Conservation (phyloP, 1,140 invertebrate genomes). For the Nixonia krombeini region DNA sequence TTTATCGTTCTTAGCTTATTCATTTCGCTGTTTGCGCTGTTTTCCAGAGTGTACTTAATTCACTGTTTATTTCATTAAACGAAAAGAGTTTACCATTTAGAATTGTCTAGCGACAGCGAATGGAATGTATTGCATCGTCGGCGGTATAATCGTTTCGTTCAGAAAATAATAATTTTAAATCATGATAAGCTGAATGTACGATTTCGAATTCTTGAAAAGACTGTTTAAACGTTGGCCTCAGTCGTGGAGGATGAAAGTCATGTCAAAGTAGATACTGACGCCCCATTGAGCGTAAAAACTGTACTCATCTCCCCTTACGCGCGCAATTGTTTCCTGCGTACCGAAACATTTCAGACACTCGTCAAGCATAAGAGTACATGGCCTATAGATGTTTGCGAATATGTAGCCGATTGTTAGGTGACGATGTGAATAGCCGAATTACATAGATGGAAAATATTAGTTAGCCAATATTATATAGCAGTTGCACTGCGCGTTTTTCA, state of each 20-base stretch:
- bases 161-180: too few relatives aligned
- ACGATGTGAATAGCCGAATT: conserved; percentile 34
- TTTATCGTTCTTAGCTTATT: too few relatives aligned
- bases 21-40: too few relatives aligned
- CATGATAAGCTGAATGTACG: conserved; percentile 32
- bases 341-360: conserved; percentile 3
- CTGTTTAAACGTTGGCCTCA: not conserved
- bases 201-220: not conserved
- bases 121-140: too few relatives aligned
- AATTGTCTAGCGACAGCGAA: too few relatives aligned
- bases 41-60: too few relatives aligned
- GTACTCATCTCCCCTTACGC: too few relatives aligned
- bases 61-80: conserved; percentile 11
- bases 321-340: not conserved
- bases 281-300: too few relatives aligned
- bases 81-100: too few relatives aligned
- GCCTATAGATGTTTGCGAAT: conserved; percentile 36
- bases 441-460: conserved; percentile 27
- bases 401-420: conserved; percentile 31
- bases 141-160: too few relatives aligned
- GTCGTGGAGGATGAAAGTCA: too few relatives aligned
- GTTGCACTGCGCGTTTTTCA: conserved; percentile 21
- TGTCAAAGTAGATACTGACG: not conserved
- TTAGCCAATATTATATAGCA: conserved; percentile 21
- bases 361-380: conserved; percentile 23